Base-by-base conservation (phyloP, 2,797 vertebrate genomes). In the Basileuterus tristriatus region DNA sequence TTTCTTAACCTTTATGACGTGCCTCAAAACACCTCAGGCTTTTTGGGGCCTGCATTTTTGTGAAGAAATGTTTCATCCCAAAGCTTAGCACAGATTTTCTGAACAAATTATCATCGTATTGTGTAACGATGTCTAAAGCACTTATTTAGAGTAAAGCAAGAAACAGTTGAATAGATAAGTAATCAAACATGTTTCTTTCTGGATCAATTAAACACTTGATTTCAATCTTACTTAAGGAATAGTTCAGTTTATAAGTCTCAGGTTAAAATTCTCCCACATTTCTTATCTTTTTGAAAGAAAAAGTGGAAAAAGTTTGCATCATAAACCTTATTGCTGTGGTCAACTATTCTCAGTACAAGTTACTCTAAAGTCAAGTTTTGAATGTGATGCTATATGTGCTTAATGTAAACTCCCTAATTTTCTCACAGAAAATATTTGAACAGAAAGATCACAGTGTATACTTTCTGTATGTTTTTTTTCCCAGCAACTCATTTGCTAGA, bases 241-340 rank as follows among this genome's bases (percentile, higher is more conserved):
- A 56, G 4, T 27, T 77, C 29, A 3, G 5, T 56, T 68, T 81
- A 3, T 41, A 87, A 64, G 15, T 70, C 9, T 22, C 32, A 14
- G 44, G 49, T 70, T 49, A 49, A 62, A 10, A 44, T 59, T 71
- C 12, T 39, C 9, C 12, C 11, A 37, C 22, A 26, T 50, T 53
- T 14, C 3, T 46, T 71, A 7, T 46, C 0, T 2, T 90, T 68
- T 83, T 64, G 19, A 82, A 81, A 91, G 60, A 9, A 63, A 53
- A 50, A 16, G 8, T 56, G 9, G 8, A 62, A 60, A 70, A 89
- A 37, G 1, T 26, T 10, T 72, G 1, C 3, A 41, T 44, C 18
- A 22, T 8, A 32, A 78, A 37, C 8, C 2, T 49, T 41, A 26
- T 1, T 39, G 37, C 2, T 65, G 9, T 0, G 1, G 2, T 67